Percentiles rank a stretch among this genome's conserved stretches.
Evolutionary conservation across 2,113 vertebrate genomes (phyloP).

Genomic region (Trematocara unimaculatum): DNA sequence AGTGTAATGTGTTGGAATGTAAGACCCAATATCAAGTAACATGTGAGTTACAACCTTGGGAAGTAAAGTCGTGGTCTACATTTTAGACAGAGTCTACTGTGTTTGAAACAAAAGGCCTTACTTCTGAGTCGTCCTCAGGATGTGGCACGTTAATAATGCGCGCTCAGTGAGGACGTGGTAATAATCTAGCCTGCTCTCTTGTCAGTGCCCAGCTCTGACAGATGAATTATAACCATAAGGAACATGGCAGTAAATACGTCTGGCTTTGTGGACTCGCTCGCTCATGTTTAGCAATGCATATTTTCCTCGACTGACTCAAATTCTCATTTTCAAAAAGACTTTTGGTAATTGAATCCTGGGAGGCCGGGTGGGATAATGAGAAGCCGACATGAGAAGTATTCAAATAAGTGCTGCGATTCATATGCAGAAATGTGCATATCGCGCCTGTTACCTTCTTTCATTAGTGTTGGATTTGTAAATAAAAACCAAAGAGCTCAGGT

Average conservation of each 20-base stretch:
- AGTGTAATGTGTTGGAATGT: background rate
- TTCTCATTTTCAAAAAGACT: background rate
- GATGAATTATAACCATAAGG: slow-evolving; percentile 11
- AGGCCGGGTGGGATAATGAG: background rate
- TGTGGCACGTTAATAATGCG: slow-evolving; percentile 19
- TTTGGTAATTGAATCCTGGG: background rate
- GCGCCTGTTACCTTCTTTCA: background rate
- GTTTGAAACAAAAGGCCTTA: slow-evolving; percentile 9
- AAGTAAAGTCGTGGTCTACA: background rate
- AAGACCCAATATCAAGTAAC: background rate
- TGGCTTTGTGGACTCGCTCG: background rate
- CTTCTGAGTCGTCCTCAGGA: slow-evolving; percentile 23
- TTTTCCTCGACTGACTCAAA: slow-evolving; percentile 24
- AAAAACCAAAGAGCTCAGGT: slow-evolving; percentile 12
- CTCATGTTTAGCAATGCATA: background rate
- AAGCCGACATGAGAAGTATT: slow-evolving; percentile 36
- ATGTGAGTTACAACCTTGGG: background rate
- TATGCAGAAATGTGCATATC: background rate
- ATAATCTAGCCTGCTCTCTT: background rate
- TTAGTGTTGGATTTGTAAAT: background rate
- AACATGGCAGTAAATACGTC: slow-evolving; percentile 10
- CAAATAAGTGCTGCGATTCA: slow-evolving; percentile 9
- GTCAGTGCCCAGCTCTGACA: background rate
- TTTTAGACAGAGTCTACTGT: background rate
- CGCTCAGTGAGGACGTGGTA: background rate